Base-by-base conservation (phyloP, 2,797 vertebrate species). In the Hyperoplus lanceolatus region DNA sequence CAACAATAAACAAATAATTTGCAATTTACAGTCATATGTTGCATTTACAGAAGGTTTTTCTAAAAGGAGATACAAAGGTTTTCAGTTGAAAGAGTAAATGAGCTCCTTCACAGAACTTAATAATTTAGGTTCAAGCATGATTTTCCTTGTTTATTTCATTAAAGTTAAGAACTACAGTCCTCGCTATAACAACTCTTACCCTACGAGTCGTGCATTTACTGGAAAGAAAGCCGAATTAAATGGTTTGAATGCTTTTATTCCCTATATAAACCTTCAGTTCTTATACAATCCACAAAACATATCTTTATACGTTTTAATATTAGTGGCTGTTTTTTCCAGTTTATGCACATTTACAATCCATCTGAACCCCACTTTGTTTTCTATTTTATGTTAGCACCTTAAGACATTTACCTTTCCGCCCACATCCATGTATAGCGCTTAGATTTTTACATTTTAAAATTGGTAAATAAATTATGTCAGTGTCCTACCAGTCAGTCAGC, bases 81-180 rank as follows among this genome's bases (percentile, higher is more conserved):
- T 82, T 82, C 67, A 63, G 58, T 70, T 76, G 43, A 70, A 70
- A 65, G 77, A 83, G 57, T 86, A 80, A 85, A 87, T 80, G 38
- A 75, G 80, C 83, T 89, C 72, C 51, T 78, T 73, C 61, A 77
- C 61, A 85, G 57, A 86, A 88, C 69, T 42, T 71, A 91, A 92
- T 93, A 93, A 93, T 91, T 93, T 91, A 92, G 83, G 73, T 90
- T 91, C 86, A 88, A 92, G 80, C 84, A 74, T 80, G 73, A 79
- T 73, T 79, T 85, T 66, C 12, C 42, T 76, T 21, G 55, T 86
- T 81, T 77, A 82, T 80, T 74, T 42, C 56, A 65, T 84, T 73
- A 84, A 82, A 84, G 62, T 80, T 56, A 83, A 83, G 6, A 79
- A 81, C 79, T 86, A 88, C 56, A 77, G 50, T 72, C 46, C 60